Evolutionary conservation across 1,140 invertebrate species (phyloP), one percentile per base, ranked within the genome.

Genomic region (Schlechtendalia chinensis): DNA sequence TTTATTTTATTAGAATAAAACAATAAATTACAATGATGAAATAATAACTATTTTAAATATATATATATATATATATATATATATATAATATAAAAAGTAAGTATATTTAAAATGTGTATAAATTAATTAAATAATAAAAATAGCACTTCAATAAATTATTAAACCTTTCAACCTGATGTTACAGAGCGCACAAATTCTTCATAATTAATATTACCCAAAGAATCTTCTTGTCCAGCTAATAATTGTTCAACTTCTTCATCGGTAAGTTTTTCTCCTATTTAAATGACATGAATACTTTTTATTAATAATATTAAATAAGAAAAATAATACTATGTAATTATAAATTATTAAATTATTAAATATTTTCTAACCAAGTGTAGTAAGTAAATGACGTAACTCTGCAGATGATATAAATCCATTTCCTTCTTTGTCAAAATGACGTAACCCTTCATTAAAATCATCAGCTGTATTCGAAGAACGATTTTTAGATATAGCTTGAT

Each of bases 361-460:
- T 59, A 45, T 45, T 45, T 24, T 58, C 54, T 45, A 45, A 93
- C 93, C 98, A 59, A 99, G 88, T 17, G 96, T 98, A 17, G 97
- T 98, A 10, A 99, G 88, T 69, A 99, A 89, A 88, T 99, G 98
- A 82, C 98, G 89, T 39, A 99, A 88, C 88, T 99, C 98, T 71
- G 98, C 98, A 1, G 97, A 96, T 71, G 94, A 96, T 84, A 99
- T 99, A 85, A 94, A 97, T 82, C 96, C 95, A 89, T 98, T 99
- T 67, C 97, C 97, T 87, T 99, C 98, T 86, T 99, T 99, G 87
- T 99, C 98, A 86, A 99, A 99, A 85, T 98, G 96, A 72, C 96
- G 90, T 63, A 98, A 87, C 17, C 96, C 96, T 87, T 98, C 96
- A 84, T 98, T 96, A 85, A 98, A 98, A 85, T 98, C 96, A 87